Evolutionary conservation across 2,113 vertebrate genomes (phyloP).

Genomic region (Delphinapterus leucas): DNA sequence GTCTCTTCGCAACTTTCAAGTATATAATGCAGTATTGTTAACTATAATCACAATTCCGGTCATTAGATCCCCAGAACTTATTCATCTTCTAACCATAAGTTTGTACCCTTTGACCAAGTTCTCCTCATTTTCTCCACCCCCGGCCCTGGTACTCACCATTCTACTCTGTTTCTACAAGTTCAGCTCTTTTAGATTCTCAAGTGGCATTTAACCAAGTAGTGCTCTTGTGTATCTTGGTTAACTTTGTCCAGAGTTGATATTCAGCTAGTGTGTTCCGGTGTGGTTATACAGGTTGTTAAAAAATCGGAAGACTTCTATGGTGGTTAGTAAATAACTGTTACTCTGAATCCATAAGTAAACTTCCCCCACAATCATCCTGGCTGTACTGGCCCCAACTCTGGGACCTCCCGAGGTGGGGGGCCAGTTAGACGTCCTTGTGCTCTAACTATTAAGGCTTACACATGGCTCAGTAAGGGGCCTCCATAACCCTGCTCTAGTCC

Average conservation of each 20-base stretch:
- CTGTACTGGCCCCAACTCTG: not conserved
- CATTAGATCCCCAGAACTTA: too few relatives aligned
- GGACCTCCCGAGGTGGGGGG: not conserved
- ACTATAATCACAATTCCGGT: too few relatives aligned
- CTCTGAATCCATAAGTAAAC: not conserved
- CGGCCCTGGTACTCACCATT: not conserved
- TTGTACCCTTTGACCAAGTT: too few relatives aligned
- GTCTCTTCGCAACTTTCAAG: too few relatives aligned
- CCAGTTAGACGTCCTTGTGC: not conserved
- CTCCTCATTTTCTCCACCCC: too few relatives aligned
- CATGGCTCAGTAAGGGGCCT: fast-evolving
- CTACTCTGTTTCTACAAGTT: not conserved
- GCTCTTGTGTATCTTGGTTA: not conserved
- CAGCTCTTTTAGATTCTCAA: not conserved
- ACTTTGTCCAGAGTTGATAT: not conserved
- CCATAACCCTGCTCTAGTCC: not conserved
- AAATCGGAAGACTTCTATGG: not conserved
- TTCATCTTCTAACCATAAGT: too few relatives aligned
- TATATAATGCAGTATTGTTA: too few relatives aligned
- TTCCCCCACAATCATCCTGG: not conserved
- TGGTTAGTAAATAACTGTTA: not conserved
- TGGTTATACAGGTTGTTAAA: not conserved
- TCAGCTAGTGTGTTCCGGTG: not conserved
- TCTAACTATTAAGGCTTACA: not conserved
- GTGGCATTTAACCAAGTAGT: not conserved